These are phyloP conservation scores for Pagetopsis macropterus DNA, from an alignment of 2,797 vertebrate species.

Conservation along the genomic window DNA sequence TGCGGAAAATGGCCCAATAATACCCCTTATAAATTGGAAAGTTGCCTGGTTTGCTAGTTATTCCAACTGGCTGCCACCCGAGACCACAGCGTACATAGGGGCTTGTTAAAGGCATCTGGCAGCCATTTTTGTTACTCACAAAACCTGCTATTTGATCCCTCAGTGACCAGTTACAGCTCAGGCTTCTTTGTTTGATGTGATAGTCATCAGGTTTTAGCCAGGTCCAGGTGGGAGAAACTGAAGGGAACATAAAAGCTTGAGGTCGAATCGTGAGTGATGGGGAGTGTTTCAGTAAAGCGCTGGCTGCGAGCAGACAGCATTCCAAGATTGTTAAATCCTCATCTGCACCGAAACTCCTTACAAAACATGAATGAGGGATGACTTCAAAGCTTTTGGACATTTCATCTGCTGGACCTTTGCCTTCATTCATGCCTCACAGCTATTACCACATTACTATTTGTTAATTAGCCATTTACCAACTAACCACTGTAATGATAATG, in stretches of 20 bases:
- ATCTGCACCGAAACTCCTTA: conserved; percentile 59
- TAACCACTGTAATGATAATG: conserved; percentile 60
- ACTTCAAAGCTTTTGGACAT: conserved; percentile 68
- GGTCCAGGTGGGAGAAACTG: conserved; percentile 43
- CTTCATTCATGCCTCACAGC: conserved; percentile 51
- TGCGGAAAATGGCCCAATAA: conserved; percentile 35
- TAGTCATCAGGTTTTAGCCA: conserved; percentile 31
- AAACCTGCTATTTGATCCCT: conserved; percentile 53
- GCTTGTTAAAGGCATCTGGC: conserved; percentile 62
- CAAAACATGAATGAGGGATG: conserved; percentile 53
- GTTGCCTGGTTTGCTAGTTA: conserved; percentile 39
- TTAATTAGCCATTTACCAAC: conserved; percentile 72
- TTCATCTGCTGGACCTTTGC: conserved; percentile 60
- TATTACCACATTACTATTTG: conserved; percentile 64
- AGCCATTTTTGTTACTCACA: conserved; percentile 39
- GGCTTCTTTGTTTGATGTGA: conserved; percentile 8
- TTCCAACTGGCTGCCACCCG: conserved; percentile 47
- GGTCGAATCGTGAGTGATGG: conserved; percentile 24
- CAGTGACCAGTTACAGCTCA: conserved; percentile 62
- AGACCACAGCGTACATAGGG: conserved; percentile 24
- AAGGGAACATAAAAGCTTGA: conserved; percentile 1
- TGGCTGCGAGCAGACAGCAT: conserved; percentile 34
- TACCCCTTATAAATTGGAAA: conserved; percentile 53
- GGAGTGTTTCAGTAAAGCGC: conserved; percentile 18
- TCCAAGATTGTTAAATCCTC: conserved; percentile 65